Percentiles rank a stretch among this genome's conserved stretches.
These are phyloP conservation scores for Salarias fasciatus DNA, from an alignment of 2,797 vertebrate genomes.

Conservation along the genomic window DNA sequence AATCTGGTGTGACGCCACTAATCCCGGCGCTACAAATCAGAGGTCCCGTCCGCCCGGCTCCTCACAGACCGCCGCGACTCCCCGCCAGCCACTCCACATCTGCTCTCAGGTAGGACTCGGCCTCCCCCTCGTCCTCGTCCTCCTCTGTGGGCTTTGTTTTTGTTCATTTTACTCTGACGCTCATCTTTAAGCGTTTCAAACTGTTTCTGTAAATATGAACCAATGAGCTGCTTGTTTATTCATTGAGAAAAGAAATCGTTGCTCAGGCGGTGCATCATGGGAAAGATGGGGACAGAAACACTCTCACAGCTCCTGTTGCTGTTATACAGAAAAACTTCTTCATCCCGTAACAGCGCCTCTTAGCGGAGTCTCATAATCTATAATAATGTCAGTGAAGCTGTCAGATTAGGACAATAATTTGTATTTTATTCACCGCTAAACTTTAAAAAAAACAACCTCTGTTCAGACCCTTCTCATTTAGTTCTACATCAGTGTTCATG, in stretches of 20 bases:
- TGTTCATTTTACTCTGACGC: background rate
- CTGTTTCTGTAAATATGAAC: background rate
- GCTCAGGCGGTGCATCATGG: too few species aligned
- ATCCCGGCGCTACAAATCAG: constrained; percentile 88
- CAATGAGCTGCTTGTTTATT: too few species aligned
- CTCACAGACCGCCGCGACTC: constrained; percentile 62
- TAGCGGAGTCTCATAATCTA: too few species aligned
- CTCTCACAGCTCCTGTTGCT: too few species aligned
- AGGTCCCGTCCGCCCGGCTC: constrained; percentile 47
- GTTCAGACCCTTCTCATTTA: background rate
- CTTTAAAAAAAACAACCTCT: background rate
- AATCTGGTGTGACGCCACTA: constrained; percentile 91
- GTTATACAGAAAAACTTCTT: too few species aligned
- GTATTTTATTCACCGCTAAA: too few species aligned
- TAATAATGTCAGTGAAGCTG: background rate
- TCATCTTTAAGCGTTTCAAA: too few species aligned
- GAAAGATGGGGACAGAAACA: too few species aligned
- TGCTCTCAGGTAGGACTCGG: constrained; percentile 68
- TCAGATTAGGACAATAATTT: too few species aligned
- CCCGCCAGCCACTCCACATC: constrained; percentile 34
- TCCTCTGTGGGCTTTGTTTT: background rate
- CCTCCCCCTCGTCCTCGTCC: constrained; percentile 19
- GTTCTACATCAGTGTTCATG: background rate
- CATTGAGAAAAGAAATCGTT: too few species aligned
- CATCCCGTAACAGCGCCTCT: too few species aligned